phyloP scores from a whole-genome alignment of 1,140 invertebrate species.

The Drosophila kikkawai region DNA sequence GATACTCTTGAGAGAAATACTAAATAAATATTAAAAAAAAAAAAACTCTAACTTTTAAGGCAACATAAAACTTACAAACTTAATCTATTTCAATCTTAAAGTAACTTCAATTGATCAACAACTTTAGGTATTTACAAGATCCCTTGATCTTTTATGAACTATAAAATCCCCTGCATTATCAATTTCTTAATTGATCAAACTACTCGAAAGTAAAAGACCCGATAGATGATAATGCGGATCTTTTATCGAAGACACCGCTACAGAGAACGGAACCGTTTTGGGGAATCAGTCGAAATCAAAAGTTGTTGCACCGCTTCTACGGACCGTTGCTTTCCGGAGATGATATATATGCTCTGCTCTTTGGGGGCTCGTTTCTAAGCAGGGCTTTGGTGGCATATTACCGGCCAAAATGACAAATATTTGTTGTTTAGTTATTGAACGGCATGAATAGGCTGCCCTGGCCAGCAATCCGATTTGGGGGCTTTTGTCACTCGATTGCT shows the following conservation, averaged over 20 bases:
- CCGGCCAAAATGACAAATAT: slow-evolving; percentile 76
- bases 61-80: too few species aligned
- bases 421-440: slow-evolving; percentile 77
- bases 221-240: slow-evolving; percentile 8
- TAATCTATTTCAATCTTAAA: neutral
- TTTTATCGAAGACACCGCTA: slow-evolving; percentile 52
- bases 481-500: slow-evolving; percentile 78
- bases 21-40: neutral
- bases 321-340: slow-evolving; percentile 27
- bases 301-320: slow-evolving; percentile 63
- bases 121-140: neutral
- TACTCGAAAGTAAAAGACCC: slow-evolving; percentile 4
- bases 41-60: too few species aligned
- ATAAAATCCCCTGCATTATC: neutral
- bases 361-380: slow-evolving; percentile 47
- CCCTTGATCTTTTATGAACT: neutral
- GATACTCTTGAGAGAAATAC: slow-evolving; percentile 19
- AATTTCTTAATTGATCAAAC: slow-evolving; percentile 13
- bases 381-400: slow-evolving; percentile 59
- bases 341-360: slow-evolving; percentile 6
- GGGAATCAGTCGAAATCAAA: slow-evolving; percentile 67
- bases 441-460: slow-evolving; percentile 68
- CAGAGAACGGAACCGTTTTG: slow-evolving; percentile 47
- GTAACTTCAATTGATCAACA: neutral
- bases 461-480: slow-evolving; percentile 78